A percentile compares a stretch with the other conserved stretches of the same genome.
Evolutionary conservation across 2,888 invertebrate species (phyloP).

Genomic region (Pandemis cinnamomeana): DNA sequence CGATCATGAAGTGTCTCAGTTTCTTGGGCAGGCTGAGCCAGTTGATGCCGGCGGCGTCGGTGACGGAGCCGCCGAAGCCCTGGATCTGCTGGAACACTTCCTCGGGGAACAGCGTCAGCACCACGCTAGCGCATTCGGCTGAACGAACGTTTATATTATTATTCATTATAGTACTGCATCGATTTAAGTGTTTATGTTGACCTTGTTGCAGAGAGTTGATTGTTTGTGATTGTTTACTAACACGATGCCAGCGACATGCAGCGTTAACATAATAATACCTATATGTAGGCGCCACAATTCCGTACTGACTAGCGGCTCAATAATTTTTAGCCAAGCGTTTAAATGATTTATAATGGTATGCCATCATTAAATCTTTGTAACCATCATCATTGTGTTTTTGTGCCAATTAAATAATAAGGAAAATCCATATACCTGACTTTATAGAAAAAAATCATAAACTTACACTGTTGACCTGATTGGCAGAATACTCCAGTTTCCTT

Average conservation of each 20-base stretch:
- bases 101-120: neutral
- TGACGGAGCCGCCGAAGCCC: constrained; percentile 94
- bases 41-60: constrained; percentile 88
- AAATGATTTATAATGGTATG: too few relatives aligned
- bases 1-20: neutral
- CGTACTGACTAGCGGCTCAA: neutral
- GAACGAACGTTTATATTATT: neutral
- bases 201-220: neutral
- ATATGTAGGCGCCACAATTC: too few relatives aligned
- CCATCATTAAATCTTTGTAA: too few relatives aligned
- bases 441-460: neutral
- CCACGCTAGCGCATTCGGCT: neutral
- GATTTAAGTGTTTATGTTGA: too few relatives aligned
- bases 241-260: neutral
- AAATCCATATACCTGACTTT: too few relatives aligned
- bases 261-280: neutral
- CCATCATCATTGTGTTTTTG: too few relatives aligned
- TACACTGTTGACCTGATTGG: neutral
- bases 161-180: too few relatives aligned
- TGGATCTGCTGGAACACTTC: constrained; percentile 69
- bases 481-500: constrained; percentile 1
- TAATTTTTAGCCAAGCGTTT: neutral
- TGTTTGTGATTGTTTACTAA: neutral
- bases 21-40: constrained; percentile 80
- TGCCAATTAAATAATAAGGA: too few relatives aligned